A percentile compares a stretch with the other conserved stretches of the same genome.
These are phyloP conservation scores for Dissostichus mawsoni DNA, from an alignment of 2,113 vertebrate species.

Conservation along the genomic window DNA sequence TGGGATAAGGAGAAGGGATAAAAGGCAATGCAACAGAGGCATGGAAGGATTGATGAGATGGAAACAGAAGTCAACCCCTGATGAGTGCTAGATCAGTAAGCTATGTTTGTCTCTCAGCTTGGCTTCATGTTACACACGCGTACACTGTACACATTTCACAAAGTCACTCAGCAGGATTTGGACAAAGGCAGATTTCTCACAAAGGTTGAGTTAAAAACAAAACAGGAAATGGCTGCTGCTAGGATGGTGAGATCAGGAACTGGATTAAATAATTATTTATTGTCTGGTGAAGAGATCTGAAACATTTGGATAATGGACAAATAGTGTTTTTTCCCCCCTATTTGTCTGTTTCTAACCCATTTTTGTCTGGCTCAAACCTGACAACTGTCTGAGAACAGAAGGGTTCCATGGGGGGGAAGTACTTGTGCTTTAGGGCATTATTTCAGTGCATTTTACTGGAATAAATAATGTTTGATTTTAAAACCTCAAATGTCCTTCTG, in stretches of 20 bases:
- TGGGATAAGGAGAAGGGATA: slow-evolving; percentile 34
- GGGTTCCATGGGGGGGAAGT: background rate
- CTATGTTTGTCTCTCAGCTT: slow-evolving; percentile 42
- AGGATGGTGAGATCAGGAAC: background rate
- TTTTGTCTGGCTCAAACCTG: background rate
- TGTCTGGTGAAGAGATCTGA: background rate
- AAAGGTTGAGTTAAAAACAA: slow-evolving; percentile 11
- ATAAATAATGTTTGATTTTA: background rate
- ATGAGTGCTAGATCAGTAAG: slow-evolving; percentile 40
- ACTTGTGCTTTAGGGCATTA: background rate
- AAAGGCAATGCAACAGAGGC: slow-evolving; percentile 30
- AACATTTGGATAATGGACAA: background rate
- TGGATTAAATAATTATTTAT: background rate
- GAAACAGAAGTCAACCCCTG: slow-evolving; percentile 32
- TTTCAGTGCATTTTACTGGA: background rate
- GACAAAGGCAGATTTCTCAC: slow-evolving; percentile 17
- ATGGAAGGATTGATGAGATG: slow-evolving; percentile 41
- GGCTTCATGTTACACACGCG: slow-evolving; percentile 16
- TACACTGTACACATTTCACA: slow-evolving; percentile 19
- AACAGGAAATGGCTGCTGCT: background rate
- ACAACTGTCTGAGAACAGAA: background rate
- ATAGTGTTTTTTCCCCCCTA: background rate
- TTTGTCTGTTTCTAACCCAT: background rate
- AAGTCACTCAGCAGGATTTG: slow-evolving; percentile 20
- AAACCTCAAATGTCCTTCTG: background rate